phyloP scores from a whole-genome alignment of 2,888 invertebrate species.

The Eupithecia pulchellata region DNA sequence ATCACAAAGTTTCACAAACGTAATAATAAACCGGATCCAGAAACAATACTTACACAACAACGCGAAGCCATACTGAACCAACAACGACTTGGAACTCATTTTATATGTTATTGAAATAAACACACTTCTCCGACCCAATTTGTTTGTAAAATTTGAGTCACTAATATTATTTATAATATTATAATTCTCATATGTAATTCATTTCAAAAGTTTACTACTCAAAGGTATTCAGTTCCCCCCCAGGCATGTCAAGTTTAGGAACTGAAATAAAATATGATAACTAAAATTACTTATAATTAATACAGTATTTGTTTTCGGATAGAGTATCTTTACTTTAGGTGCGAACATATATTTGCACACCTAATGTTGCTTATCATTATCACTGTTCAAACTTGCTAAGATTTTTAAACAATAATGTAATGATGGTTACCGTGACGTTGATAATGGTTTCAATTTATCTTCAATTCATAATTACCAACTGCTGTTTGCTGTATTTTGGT shows the following conservation, averaged over 20 bases:
- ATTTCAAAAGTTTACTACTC: not conserved
- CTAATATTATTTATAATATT: not conserved
- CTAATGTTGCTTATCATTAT: not conserved
- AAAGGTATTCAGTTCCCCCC: not conserved
- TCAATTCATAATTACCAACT: not conserved
- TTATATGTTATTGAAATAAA: not conserved
- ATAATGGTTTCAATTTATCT: not conserved
- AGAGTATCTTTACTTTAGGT: slow-evolving; percentile 6
- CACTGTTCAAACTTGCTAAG: slow-evolving; percentile 2
- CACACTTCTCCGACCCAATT: not conserved
- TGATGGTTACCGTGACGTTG: not conserved
- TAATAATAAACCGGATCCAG: too few relatives aligned
- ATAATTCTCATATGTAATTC: not conserved
- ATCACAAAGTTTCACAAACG: too few relatives aligned
- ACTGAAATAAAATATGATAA: slow-evolving; percentile 14
- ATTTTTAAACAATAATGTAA: not conserved
- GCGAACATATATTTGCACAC: slow-evolving; percentile 4
- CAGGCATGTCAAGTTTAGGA: slow-evolving; percentile 3
- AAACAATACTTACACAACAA: not conserved
- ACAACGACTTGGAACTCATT: not conserved
- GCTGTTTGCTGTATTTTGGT: not conserved
- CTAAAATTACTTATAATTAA: not conserved
- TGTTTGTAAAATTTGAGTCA: not conserved
- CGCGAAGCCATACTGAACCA: slow-evolving; percentile 1
- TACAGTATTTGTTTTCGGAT: slow-evolving; percentile 23